Evolutionary conservation across 2,797 vertebrate species (phyloP), one percentile per base, ranked within the genome.

Genomic region (Xyrichtys novacula): DNA sequence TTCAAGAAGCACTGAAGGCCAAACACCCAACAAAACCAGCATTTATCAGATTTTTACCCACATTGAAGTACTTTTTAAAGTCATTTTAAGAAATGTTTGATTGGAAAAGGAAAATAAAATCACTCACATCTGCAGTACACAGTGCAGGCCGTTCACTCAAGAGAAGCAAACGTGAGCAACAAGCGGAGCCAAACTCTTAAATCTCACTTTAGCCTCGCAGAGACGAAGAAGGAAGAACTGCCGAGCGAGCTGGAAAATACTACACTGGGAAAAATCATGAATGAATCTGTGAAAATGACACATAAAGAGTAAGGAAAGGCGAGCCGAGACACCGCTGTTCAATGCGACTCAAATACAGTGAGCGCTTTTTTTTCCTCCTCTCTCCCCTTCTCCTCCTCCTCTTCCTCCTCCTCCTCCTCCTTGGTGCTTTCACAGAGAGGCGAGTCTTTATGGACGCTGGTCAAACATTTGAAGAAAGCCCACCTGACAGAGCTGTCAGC

Each of bases 121-220:
- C 56, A 25, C 34, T 60, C 44, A 32, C 32, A 65, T 72, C 64
- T 25, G 78, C 74, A 76, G 20, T 12, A 65, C 52, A 48, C 52
- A 48, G 36, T 15, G 15, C 29, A 52, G 72, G 49, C 39, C 47
- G 61, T 46, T 61, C 62, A 53, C 42, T 65, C 10, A 28, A 20
- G 53, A 38, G 38, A 34, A 23, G 44, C 50, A 49, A 57, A 79
- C 49, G 47, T 17, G 50, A 79, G 85, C 86, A 86, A 88, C 88
- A 85, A 86, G 87, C 78, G 39, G 80, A 80, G 79, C 58, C 61
- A 73, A 76, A 82, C 68, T 83, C 69, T 78, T 65, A 44, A 1
- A 26, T 73, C 47, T 38, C 1, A 19, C 48, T 73, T 46, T 32
- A 50, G 66, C 34, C 15, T 34, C 17, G 29, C 46, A 9, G 32